phyloP scores from a whole-genome alignment of 2,888 invertebrate genomes.

The Apodemia zela region DNA sequence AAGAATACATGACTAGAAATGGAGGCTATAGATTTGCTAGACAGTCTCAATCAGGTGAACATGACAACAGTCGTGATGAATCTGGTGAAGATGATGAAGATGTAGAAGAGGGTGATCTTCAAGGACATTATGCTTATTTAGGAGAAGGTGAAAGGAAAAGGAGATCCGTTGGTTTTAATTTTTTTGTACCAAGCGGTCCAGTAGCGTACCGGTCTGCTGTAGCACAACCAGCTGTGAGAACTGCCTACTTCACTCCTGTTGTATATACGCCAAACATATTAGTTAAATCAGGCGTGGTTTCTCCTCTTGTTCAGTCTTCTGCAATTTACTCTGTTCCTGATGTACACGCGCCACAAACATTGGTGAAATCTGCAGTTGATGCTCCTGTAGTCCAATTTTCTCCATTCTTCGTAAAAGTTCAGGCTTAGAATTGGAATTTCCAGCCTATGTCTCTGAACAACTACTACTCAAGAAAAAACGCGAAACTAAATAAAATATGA shows the following conservation, averaged over 20 bases:
- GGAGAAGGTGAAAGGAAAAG: constrained; percentile 2
- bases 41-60: neutral
- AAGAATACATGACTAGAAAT: neutral
- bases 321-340: no score
- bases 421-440: no score
- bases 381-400: neutral
- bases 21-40: neutral
- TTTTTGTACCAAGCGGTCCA: neutral
- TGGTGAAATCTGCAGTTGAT: neutral
- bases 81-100: neutral
- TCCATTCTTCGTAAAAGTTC: no score
- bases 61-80: neutral
- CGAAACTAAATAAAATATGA: no score
- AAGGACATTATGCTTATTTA: constrained; percentile 1
- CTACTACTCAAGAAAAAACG: no score
- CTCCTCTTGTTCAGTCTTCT: no score
- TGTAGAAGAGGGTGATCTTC: neutral
- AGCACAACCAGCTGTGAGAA: no score
- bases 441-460: no score
- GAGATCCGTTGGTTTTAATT: neutral
- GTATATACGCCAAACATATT: neutral
- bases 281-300: no score
- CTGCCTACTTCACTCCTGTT: neutral
- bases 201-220: no score
- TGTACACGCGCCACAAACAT: neutral